These are phyloP conservation scores for Apomyelois bistriatella DNA, from an alignment of 2,888 invertebrate genomes.

Conservation along the genomic window DNA sequence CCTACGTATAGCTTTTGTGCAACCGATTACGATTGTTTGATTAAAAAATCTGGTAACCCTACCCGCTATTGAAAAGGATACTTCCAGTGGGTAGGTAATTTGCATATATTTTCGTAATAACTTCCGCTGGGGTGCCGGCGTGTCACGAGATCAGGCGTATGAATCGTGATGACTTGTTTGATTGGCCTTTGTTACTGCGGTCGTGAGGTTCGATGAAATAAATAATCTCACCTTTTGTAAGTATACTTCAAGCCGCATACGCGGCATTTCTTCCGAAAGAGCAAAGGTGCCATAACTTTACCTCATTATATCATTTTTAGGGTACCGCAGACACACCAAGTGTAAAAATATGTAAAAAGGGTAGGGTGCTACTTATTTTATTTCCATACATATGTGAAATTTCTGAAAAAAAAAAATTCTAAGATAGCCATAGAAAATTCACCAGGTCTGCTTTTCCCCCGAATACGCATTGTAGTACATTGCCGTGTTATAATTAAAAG, in stretches of 20 bases:
- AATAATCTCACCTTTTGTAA: conserved; percentile 1
- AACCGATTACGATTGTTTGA: background rate
- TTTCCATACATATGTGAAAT: too few relatives aligned
- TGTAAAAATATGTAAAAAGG: too few relatives aligned
- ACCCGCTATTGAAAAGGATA: conserved; percentile 42
- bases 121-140: conserved; percentile 60
- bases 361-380: too few relatives aligned
- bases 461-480: too few relatives aligned
- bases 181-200: conserved; percentile 31
- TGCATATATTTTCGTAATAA: conserved; percentile 74
- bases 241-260: background rate
- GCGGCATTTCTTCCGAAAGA: conserved; percentile 6
- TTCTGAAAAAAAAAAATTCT: too few relatives aligned
- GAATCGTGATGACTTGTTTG: conserved; percentile 36
- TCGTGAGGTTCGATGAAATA: conserved; percentile 3
- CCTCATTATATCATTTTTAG: background rate
- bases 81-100: conserved; percentile 61
- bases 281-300: background rate
- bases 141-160: conserved; percentile 48
- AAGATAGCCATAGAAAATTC: too few relatives aligned
- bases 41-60: background rate
- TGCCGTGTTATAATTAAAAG: too few relatives aligned
- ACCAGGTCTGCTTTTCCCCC: too few relatives aligned
- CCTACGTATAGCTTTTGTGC: background rate
- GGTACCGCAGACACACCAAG: too few relatives aligned